Evolutionary conservation across 2,888 invertebrate species (phyloP).

Genomic region (Nemoura dubitans): DNA sequence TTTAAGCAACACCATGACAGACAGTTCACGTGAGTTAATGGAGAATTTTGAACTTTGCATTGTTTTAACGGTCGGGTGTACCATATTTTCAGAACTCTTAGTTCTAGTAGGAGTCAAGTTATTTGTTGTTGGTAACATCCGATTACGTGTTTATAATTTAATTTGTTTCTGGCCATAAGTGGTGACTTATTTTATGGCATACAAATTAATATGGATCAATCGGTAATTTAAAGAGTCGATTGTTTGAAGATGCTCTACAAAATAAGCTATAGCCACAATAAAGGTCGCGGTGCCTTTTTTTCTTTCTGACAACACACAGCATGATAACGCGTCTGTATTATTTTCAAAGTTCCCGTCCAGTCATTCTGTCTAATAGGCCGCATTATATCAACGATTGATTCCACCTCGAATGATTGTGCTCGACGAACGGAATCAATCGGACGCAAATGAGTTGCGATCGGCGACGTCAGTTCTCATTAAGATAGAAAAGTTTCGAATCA

Average conservation of each 20-base stretch:
- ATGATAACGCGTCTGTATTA: background rate
- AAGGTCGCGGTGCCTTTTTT: background rate
- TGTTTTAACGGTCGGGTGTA: background rate
- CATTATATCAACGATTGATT: slow-evolving; percentile 4
- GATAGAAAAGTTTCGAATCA: background rate
- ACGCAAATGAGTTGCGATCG: slow-evolving; percentile 21
- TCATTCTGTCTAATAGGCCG: slow-evolving; percentile 10
- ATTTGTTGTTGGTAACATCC: too few species aligned
- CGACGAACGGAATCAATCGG: slow-evolving; percentile 15
- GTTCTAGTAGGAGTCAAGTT: too few species aligned
- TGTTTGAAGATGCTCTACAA: background rate
- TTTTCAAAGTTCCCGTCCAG: background rate
- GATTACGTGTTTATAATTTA: too few species aligned
- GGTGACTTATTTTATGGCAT: background rate
- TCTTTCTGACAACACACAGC: background rate
- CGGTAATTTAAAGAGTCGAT: background rate
- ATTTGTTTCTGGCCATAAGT: too few species aligned
- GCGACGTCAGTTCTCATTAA: slow-evolving; percentile 1
- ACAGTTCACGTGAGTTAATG: background rate
- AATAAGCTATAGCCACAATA: background rate
- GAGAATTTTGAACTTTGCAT: background rate
- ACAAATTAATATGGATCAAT: background rate
- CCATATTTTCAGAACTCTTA: too few species aligned
- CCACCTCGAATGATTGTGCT: background rate
- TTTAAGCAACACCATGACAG: slow-evolving; percentile 1